Conservation (phyloP, 2,888 invertebrate species). For the Dorcus parallelipipedus region DNA sequence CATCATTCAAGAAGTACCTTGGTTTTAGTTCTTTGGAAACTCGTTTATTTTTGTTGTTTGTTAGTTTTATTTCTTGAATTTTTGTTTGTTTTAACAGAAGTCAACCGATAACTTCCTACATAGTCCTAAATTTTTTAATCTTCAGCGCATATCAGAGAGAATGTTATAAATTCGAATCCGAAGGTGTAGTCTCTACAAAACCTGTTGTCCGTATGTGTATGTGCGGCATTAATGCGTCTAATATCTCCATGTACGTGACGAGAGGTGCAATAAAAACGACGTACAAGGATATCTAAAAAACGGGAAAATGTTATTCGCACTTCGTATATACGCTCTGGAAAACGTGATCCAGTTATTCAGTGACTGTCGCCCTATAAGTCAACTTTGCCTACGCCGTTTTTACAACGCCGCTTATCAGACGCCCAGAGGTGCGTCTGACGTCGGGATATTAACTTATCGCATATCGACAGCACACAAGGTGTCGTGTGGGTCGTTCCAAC, state of each 20-base stretch:
- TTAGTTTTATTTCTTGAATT: no score
- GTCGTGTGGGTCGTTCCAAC: conserved; percentile 29
- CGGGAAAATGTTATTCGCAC: background rate
- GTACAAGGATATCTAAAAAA: background rate
- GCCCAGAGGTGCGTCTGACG: conserved; percentile 16
- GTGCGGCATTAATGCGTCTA: no score
- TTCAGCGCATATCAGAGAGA: no score
- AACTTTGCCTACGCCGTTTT: conserved; percentile 3
- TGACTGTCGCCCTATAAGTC: background rate
- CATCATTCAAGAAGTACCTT: no score
- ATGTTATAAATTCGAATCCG: no score
- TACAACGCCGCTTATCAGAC: conserved; percentile 18
- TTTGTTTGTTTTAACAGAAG: no score
- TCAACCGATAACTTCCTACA: no score
- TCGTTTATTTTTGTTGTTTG: no score
- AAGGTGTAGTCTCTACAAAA: no score
- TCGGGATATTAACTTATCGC: conserved; percentile 34
- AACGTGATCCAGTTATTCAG: conserved; percentile 2
- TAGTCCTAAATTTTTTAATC: no score
- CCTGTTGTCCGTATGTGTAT: no score
- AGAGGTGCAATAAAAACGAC: background rate
- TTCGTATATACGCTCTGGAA: background rate
- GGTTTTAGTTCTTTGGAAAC: no score
- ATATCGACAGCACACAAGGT: conserved; percentile 29
- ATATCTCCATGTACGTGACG: background rate